Conservation (phyloP, 2,113 vertebrate species). For the Onychorhynchus coronatus region DNA sequence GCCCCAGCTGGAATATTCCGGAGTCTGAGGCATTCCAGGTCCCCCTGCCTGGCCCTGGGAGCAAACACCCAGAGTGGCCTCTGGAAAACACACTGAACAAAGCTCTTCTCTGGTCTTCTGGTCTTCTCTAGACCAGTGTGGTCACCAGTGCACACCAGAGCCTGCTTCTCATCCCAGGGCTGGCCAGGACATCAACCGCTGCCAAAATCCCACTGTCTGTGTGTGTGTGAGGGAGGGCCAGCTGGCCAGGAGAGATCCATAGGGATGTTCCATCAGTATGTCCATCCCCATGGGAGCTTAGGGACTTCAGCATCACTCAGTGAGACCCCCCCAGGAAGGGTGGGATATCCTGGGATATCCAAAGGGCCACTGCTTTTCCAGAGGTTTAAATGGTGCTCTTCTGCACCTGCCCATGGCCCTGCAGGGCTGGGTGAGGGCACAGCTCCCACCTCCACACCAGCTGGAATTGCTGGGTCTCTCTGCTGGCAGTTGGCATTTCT, state of each 20-base stretch:
- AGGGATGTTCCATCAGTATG: neutral
- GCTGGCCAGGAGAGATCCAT: neutral
- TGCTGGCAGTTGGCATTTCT: neutral
- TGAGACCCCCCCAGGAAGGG: neutral
- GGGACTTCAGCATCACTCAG: neutral
- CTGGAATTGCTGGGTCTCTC: neutral
- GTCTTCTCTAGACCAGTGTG: neutral
- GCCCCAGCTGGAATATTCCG: neutral
- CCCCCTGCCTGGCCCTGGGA: neutral
- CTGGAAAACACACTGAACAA: neutral
- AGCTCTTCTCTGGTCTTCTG: neutral
- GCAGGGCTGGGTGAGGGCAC: fast-evolving
- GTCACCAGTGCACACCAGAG: neutral
- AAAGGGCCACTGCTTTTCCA: neutral
- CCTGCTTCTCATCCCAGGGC: neutral
- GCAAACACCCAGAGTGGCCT: no score
- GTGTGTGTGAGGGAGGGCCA: neutral
- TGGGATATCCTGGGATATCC: neutral
- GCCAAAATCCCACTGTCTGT: neutral
- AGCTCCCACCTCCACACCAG: neutral
- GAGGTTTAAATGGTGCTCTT: neutral
- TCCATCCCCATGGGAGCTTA: neutral
- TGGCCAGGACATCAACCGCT: neutral
- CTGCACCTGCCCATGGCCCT: neutral
- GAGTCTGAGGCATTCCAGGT: neutral